These are phyloP conservation scores for Kryphioiulus occultus DNA, from an alignment of 2,888 invertebrate genomes.

Conservation along the genomic window DNA sequence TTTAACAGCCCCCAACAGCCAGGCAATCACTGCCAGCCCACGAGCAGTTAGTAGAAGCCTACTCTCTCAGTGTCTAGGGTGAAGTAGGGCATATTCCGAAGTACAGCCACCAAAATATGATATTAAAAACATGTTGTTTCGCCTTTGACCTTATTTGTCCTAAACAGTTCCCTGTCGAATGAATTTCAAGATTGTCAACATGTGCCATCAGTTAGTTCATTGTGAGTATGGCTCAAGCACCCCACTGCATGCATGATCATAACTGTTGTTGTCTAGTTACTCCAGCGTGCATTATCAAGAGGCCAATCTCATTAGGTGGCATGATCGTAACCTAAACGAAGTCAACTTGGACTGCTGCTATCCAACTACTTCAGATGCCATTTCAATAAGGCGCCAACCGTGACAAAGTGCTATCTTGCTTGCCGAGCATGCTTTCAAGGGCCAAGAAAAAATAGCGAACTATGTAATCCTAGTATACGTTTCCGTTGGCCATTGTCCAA, in stretches of 20 bases:
- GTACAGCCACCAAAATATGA: no score
- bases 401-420: constrained; percentile 15
- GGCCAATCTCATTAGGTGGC: background rate
- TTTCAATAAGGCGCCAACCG: constrained; percentile 37
- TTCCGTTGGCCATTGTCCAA: constrained; percentile 19
- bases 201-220: background rate
- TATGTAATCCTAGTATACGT: background rate
- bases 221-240: background rate
- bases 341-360: background rate
- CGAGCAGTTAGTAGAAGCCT: no score
- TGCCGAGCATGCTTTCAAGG: background rate
- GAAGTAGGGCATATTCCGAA: no score
- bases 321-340: background rate
- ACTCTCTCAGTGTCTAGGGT: no score
- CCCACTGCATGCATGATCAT: background rate
- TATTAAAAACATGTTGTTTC: no score
- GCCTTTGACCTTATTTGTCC: no score
- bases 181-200: background rate
- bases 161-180: no score
- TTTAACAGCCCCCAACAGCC: no score
- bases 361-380: background rate
- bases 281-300: background rate
- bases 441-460: background rate
- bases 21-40: no score
- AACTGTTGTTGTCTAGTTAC: background rate